Conservation (phyloP, 1,140 invertebrate genomes). For the Drosophila pandora region DNA sequence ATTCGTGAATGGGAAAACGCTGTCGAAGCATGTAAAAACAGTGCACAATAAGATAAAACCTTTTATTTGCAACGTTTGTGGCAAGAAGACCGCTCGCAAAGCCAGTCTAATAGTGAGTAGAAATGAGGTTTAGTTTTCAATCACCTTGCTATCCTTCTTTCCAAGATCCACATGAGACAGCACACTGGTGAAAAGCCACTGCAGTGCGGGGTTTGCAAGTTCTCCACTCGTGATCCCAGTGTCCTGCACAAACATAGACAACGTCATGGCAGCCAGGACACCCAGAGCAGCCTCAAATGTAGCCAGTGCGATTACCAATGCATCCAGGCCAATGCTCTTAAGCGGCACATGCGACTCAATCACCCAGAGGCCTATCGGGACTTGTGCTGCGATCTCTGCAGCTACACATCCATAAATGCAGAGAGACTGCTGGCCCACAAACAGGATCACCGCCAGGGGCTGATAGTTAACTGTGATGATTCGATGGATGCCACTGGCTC, state of each 20-base stretch:
- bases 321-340: conserved; percentile 65
- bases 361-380: conserved; percentile 65
- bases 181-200: conserved; percentile 87
- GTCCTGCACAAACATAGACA: conserved; percentile 78
- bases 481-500: conserved; percentile 59
- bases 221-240: conserved; percentile 80
- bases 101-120: conserved; percentile 87
- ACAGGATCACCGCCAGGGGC: conserved; percentile 65
- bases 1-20: conserved; percentile 90
- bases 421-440: conserved; percentile 57
- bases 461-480: conserved; percentile 65
- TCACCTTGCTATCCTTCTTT: neutral
- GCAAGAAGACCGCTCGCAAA: conserved; percentile 88
- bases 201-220: conserved; percentile 74
- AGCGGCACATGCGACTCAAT: conserved; percentile 66
- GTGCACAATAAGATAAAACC: conserved; percentile 92
- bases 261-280: conserved; percentile 48
- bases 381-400: conserved; percentile 68
- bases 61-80: conserved; percentile 90
- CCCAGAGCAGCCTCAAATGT: conserved; percentile 49
- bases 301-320: conserved; percentile 57
- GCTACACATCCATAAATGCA: conserved; percentile 63
- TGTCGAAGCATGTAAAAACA: conserved; percentile 90
- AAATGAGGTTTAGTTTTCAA: neutral
- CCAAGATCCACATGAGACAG: conserved; percentile 88